Conservation (phyloP, 2,113 vertebrate species). For the Heliornis fulica region DNA sequence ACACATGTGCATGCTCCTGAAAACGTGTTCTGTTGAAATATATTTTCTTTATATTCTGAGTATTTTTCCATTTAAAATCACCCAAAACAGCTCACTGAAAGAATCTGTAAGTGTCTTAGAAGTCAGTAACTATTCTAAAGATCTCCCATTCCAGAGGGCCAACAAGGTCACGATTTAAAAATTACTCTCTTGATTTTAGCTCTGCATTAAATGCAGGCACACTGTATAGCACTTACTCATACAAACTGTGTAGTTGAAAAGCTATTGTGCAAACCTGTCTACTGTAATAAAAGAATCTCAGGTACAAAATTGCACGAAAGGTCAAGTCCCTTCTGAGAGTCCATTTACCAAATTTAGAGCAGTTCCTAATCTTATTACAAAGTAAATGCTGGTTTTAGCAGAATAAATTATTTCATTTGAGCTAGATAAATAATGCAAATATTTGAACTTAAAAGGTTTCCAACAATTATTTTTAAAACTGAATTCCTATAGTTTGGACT, state of each 20-base stretch:
- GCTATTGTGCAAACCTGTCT: not conserved
- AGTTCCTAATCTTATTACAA: not conserved
- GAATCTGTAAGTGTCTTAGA: not conserved
- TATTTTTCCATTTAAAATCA: not conserved
- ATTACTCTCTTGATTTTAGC: not conserved
- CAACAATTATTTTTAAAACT: not conserved
- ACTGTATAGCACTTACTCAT: not conserved
- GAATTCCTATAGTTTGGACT: not conserved
- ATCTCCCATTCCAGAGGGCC: not conserved
- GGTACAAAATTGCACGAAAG: not conserved
- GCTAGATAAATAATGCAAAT: not conserved
- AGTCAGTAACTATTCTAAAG: not conserved
- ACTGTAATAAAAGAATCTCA: not conserved
- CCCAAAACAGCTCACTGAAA: not conserved
- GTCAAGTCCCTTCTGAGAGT: not conserved
- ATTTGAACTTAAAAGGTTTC: not conserved
- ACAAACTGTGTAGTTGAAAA: not conserved
- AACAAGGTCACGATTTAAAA: not conserved
- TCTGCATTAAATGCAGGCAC: not conserved
- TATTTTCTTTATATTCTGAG: not conserved
- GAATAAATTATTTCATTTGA: not conserved
- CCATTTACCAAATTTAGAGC: not conserved
- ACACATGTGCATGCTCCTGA: not conserved
- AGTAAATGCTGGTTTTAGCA: not conserved
- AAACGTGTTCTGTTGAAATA: not conserved